Evolutionary conservation across 1,140 invertebrate genomes (phyloP), one percentile per base, ranked within the genome.

Genomic region (Cecropterus lyciades): DNA sequence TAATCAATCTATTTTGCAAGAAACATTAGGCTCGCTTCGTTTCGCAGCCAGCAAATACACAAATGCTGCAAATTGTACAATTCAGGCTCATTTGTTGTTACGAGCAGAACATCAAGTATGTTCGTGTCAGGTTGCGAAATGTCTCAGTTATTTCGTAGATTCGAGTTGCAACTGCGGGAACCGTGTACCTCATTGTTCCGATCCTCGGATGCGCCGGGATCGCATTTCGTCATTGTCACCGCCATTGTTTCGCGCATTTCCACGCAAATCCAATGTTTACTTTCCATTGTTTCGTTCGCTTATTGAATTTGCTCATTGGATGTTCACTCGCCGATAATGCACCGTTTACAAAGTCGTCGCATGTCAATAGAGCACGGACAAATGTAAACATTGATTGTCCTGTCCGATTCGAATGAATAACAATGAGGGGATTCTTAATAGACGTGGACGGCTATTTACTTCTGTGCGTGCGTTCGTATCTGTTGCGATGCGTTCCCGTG

Each of bases 211-310:
- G 77, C 66, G 52, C 59, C 66, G 68, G 71, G 71, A 74, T 80
- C 72, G 69, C 53, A 60, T 81, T 76, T 72, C 79, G 67, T 68
- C 72, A 80, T 63, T 65, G 69, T 75, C 68, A 65, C 69, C 43
- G 40, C 64, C 49, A 67, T 59, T 72, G 69, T 74, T 77, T 63
- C 69, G 62, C 51, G 52, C 62, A 74, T 72, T 72, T 73, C 67
- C 69, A 68, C 60, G 59, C 66, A 63, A 64, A 71, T 65, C 65
- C 63, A 67, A 68, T 73, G 72, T 67, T 66, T 64, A 70, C 37
- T 69, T 56, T 73, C 72, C 71, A 75, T 82, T 80, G 78, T 82
- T 70, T 62, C 70, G 55, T 67, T 67, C 74, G 72, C 70, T 75
- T 74, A 68, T 73, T 63, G 63, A 51, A 67, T 70, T 64, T 69